These are phyloP conservation scores for Tupaia tana DNA, from an alignment of 2,113 vertebrate species.

Conservation along the genomic window DNA sequence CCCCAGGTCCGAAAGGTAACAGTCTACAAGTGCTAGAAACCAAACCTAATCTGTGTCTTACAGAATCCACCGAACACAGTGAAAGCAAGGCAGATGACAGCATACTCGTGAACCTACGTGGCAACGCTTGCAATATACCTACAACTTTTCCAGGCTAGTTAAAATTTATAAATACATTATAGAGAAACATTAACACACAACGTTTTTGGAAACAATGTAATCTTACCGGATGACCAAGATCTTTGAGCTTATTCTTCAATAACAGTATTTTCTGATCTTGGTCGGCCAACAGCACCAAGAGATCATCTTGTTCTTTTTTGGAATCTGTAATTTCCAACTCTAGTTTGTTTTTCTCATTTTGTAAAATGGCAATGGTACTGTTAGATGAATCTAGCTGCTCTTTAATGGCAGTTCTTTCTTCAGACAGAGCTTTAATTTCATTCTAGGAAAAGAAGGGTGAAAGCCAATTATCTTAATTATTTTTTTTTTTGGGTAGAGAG, in stretches of 20 bases:
- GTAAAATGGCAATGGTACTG: constrained; percentile 94
- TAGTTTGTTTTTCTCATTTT: constrained; percentile 93
- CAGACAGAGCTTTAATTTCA: constrained; percentile 87
- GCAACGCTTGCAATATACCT: fast-evolving
- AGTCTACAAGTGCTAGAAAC: neutral
- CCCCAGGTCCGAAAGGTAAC: neutral
- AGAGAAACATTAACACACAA: neutral
- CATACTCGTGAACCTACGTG: neutral
- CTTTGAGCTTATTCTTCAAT: constrained; percentile 92
- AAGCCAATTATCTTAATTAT: neutral
- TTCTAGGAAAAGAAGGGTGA: constrained; percentile 84
- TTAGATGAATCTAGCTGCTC: constrained; percentile 92
- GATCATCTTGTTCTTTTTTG: constrained; percentile 98
- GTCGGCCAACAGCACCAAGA: constrained; percentile 96
- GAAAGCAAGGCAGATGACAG: neutral
- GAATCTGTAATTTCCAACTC: constrained; percentile 93
- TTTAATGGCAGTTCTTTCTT: constrained; percentile 88
- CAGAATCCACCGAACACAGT: neutral
- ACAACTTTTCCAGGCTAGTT: neutral
- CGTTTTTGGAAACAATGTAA: neutral
- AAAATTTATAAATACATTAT: neutral
- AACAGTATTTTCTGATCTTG: constrained; percentile 96
- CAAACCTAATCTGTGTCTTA: neutral
- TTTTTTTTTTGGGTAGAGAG: too few species aligned
- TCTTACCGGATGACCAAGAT: constrained; percentile 93